Percentiles rank a stretch among this genome's conserved stretches.
phyloP scores from a whole-genome alignment of 2,113 vertebrate genomes.

The Mustela lutreola region DNA sequence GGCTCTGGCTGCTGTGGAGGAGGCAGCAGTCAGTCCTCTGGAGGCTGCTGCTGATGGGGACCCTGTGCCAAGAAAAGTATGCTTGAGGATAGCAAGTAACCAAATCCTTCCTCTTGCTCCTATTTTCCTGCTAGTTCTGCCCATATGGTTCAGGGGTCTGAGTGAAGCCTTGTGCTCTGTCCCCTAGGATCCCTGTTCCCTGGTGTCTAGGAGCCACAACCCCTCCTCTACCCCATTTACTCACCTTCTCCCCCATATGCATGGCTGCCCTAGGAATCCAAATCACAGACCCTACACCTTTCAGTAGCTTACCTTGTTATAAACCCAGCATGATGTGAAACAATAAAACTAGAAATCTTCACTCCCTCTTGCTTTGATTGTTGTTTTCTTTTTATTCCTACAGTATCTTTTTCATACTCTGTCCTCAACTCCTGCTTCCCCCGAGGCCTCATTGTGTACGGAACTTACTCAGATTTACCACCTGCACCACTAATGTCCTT shows the following conservation, averaged over 20 bases:
- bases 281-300: neutral
- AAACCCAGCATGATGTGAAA: neutral
- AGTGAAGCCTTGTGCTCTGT: neutral
- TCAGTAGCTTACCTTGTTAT: too few relatives aligned
- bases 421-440: neutral
- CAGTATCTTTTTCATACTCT: neutral
- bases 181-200: neutral
- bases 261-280: neutral
- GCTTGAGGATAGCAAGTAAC: too few relatives aligned
- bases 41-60: neutral
- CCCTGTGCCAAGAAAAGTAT: neutral
- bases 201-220: neutral
- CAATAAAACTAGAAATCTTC: constrained; percentile 1
- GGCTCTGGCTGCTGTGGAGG: neutral
- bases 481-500: neutral
- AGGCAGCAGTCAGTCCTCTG: neutral
- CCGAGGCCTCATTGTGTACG: neutral
- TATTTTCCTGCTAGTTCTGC: neutral
- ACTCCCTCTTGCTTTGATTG: neutral
- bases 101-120: neutral
- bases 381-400: neutral
- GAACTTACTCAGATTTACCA: neutral
- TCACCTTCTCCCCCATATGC: neutral
- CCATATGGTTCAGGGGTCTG: neutral
- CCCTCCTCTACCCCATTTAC: neutral